Evolutionary conservation across 23 tunicate genomes (phyloP), one percentile per base, ranked within the genome.

Genomic region (Clavelina lepadiformis): DNA sequence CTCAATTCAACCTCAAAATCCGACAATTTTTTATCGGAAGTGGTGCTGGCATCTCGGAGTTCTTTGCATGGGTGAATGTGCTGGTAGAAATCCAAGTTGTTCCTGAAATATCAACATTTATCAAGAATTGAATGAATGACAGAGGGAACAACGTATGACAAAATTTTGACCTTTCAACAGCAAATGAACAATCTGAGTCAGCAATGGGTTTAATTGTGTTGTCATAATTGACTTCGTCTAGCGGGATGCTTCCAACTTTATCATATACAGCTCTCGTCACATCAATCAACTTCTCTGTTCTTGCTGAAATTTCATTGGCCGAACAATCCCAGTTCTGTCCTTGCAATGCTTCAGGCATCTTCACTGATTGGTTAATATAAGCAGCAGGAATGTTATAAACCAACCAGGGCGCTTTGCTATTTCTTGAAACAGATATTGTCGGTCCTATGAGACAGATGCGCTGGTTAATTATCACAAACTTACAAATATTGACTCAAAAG

Each of bases 21-120:
- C 13, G 96, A 80, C 24, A 88, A 13, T 51, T 79, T 80, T 46
- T 79, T 88, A 35, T 73, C 79, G 7, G 81, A 76, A 41, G 36
- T 24, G 0, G 96, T 88, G 69, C 96, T 88, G 38, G 96, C 96
- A 73, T 88, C 96, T 28, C 96, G 77, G n/a, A 75, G 33, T 2
- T 58, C 71, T 53, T 88, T 88, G 65, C 74, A 50, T 6, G 87
- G 85, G 35, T 88, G 86, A 34, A 79, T 78, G 54, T 78, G 82
- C 38, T 88, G 96, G 54, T 72, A 88, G 45, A 88, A 88, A 61
- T 88, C 96, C 47, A 88, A 51, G 65, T 72, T 65, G 66, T 64
- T 71, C 32, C 94, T 85, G 47, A 13, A 70, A 66, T 5, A 25
- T 20, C 3, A 2, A 22, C 19, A 57, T 22, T 13, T 54, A 6